A percentile compares a stretch with the other conserved stretches of the same genome.
phyloP scores from a whole-genome alignment of 2,888 invertebrate genomes.

The Imbricaverruca yamaguchii region DNA sequence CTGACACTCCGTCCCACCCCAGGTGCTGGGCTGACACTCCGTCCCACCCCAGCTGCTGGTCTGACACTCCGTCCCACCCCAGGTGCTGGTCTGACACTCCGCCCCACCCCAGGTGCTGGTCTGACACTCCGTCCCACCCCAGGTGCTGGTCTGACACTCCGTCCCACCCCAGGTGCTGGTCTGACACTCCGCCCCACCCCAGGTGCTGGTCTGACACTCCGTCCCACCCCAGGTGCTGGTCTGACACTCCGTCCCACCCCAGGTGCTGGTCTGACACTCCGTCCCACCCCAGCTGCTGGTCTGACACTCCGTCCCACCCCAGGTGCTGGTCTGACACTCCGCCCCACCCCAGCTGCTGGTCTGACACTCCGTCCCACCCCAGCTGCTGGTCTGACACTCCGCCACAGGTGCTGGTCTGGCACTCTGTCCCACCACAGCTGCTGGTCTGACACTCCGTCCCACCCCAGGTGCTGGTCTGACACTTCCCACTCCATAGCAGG shows the following conservation, averaged over 20 bases:
- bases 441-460: background rate
- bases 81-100: constrained; percentile 24
- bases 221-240: background rate
- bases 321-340: background rate
- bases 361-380: background rate
- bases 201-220: background rate
- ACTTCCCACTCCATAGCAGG: background rate
- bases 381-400: background rate
- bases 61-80: background rate
- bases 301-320: background rate
- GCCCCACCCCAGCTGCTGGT: constrained; percentile 19
- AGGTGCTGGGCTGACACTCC: no score
- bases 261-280: no score
- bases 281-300: background rate
- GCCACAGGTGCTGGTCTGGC: constrained; percentile 22
- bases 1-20: background rate
- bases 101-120: background rate
- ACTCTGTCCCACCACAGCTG: background rate
- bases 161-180: background rate
- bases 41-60: background rate
- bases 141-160: constrained; percentile 24
- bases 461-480: background rate
- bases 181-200: background rate
- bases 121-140: background rate
- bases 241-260: background rate